Evolutionary conservation across 1,140 invertebrate species (phyloP).

Genomic region (Cotesia glomerata): DNA sequence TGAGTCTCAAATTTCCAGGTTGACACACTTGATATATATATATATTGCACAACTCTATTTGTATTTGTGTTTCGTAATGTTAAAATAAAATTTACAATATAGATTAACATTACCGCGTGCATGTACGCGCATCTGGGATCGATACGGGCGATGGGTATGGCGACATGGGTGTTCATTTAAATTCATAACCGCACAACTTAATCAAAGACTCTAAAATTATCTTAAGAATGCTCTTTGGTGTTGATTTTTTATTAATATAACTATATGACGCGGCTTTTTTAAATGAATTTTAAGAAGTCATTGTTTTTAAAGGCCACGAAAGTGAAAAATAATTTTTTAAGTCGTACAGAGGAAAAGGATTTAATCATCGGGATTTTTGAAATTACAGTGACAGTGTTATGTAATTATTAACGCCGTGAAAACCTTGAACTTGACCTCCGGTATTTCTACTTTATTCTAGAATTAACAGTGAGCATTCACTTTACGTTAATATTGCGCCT

Average conservation of each 20-base stretch:
- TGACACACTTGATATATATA: background rate
- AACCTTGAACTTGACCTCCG: constrained; percentile 31
- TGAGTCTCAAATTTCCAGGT: background rate
- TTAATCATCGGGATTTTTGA: too few species aligned
- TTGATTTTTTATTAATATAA: too few species aligned
- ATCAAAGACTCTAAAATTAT: too few species aligned
- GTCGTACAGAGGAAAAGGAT: too few species aligned
- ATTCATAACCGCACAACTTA: too few species aligned
- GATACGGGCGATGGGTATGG: background rate
- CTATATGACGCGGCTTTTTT: too few species aligned
- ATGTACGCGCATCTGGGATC: background rate
- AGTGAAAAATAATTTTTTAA: too few species aligned
- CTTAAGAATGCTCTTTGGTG: too few species aligned
- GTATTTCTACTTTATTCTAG: constrained; percentile 12
- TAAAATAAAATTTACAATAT: constrained; percentile 16
- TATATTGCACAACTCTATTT: background rate
- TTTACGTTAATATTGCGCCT: background rate
- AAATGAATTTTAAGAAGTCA: too few species aligned
- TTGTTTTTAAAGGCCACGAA: too few species aligned
- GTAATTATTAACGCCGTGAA: background rate
- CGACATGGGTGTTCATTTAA: background rate
- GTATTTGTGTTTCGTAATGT: background rate
- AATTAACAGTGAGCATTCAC: background rate
- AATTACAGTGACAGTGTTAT: background rate
- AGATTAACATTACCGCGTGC: constrained; percentile 3